Evolutionary conservation across 1,140 invertebrate species (phyloP).

Genomic region (Pseudomyrmex concolor): DNA sequence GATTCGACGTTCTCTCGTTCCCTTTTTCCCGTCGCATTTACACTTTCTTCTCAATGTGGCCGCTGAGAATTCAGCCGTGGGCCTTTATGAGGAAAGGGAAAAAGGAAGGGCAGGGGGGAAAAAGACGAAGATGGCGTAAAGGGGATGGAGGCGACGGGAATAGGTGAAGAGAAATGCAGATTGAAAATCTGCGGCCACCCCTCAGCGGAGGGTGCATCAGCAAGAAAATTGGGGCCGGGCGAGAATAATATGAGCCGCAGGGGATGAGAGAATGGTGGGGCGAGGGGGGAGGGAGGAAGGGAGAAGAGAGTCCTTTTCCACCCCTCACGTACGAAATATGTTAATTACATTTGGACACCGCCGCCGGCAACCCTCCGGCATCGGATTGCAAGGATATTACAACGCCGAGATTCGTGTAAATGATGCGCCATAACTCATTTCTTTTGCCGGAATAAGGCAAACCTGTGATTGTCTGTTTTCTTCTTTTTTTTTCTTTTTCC

Average conservation of each 20-base stretch:
- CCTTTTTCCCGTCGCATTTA: constrained; percentile 54
- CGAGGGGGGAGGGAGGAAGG: too few species aligned
- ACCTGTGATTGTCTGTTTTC: background rate
- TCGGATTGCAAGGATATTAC: constrained; percentile 54
- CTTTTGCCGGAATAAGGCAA: constrained; percentile 19
- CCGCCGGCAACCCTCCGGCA: constrained; percentile 53
- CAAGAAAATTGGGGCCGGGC: constrained; percentile 72
- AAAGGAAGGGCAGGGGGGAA: background rate
- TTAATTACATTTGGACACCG: constrained; percentile 68
- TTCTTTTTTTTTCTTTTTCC: background rate
- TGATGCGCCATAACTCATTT: constrained; percentile 52
- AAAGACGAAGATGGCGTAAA: background rate
- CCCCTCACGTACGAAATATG: constrained; percentile 63
- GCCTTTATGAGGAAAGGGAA: background rate
- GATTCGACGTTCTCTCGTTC: constrained; percentile 23
- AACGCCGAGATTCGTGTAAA: constrained; percentile 50
- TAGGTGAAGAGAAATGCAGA: constrained; percentile 72
- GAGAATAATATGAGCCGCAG: constrained; percentile 67
- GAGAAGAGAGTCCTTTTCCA: constrained; percentile 61
- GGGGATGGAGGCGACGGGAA: constrained; percentile 12
- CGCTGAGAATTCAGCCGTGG: constrained; percentile 50
- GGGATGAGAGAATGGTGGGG: constrained; percentile 27
- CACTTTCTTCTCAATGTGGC: constrained; percentile 36
- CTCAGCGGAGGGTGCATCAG: constrained; percentile 65
- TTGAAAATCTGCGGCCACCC: constrained; percentile 71